Base-by-base conservation (phyloP, 2,113 vertebrate genomes). In the Antigone vipio region DNA sequence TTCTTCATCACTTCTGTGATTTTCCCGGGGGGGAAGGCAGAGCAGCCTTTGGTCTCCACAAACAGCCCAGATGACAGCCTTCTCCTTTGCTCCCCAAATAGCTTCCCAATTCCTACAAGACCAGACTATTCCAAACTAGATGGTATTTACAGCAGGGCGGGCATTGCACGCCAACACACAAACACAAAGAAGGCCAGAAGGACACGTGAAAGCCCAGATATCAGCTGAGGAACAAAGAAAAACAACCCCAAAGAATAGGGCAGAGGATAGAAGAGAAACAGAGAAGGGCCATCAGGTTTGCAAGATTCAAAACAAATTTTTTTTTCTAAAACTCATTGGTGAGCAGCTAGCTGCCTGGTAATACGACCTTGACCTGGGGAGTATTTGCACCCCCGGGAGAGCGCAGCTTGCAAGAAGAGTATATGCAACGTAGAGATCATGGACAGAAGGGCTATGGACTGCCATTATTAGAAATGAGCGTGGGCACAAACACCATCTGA, bases 1-100 rank as follows among this genome's bases (percentile, higher is more conserved):
- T 91, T 94, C 89, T 92, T 89, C 58, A 40, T 82, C 4, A 11
- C 73, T 91, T 96, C 60, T 92, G 63, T 30, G 88, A 83, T 49
- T 91, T 95, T 94, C 81, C 85, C 62, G 52, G 67, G 82, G 82
- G 76, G 52, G 6, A 73, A 71, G 32, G 69, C 73, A 88, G 59
- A 91, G 81, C 62, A 91, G 40, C 22, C 66, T 68, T 44, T 47
- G 81, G 78, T 81, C 76, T 88, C 59, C 88, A 87, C 42, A 85
- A 91, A 40, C 32, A 83, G 50, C 49, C 45, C 67, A 83, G 91
- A 73, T 18, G 72, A 60, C 92, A 95, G 71, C 73, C 13, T 21
- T 92, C 77, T 78, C 42, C 30, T 82, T 77, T 81, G 80, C 62
- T 88, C 78, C 85, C 58, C 72, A 91, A 17, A 89, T 34, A 82